phyloP scores from a whole-genome alignment of 2,888 invertebrate genomes.

The Macaria liturata region DNA sequence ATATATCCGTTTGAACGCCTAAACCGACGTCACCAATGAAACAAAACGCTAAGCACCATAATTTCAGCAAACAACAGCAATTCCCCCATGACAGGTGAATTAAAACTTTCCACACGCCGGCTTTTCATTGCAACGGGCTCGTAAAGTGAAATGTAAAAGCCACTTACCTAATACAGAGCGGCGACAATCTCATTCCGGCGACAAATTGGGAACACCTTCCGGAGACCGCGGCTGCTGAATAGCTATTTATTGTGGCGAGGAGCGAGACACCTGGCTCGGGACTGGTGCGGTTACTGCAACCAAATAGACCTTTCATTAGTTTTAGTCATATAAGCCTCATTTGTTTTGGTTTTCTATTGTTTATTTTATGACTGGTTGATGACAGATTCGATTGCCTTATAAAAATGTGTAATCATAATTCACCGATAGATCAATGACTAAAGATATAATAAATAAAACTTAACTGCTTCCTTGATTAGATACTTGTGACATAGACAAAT shows the following conservation, averaged over 20 bases:
- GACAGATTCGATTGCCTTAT: too few relatives aligned
- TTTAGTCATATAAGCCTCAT: too few relatives aligned
- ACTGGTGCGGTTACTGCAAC: constrained; percentile 35
- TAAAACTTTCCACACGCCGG: constrained; percentile 29
- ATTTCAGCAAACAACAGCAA: constrained; percentile 3
- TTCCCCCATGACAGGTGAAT: constrained; percentile 19
- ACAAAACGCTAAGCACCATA: neutral
- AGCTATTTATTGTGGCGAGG: constrained; percentile 73
- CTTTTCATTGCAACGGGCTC: constrained; percentile 29
- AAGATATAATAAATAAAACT: too few relatives aligned
- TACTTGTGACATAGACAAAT: too few relatives aligned
- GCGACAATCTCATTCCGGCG: constrained; percentile 77
- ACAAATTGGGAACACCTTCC: constrained; percentile 81
- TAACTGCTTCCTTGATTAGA: too few relatives aligned
- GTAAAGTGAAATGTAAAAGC: constrained; percentile 75
- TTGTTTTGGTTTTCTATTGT: too few relatives aligned
- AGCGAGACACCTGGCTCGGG: constrained; percentile 69
- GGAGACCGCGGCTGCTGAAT: constrained; percentile 65
- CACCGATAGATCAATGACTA: too few relatives aligned
- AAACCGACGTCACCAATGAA: too few relatives aligned
- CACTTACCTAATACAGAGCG: constrained; percentile 75
- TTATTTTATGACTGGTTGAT: too few relatives aligned
- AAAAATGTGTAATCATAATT: too few relatives aligned
- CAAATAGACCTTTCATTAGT: too few relatives aligned
- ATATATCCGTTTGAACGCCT: too few relatives aligned